These are phyloP conservation scores for Cladopsammia gracilis DNA, from an alignment of 64 coral and sea anemone genomes.

Conservation along the genomic window DNA sequence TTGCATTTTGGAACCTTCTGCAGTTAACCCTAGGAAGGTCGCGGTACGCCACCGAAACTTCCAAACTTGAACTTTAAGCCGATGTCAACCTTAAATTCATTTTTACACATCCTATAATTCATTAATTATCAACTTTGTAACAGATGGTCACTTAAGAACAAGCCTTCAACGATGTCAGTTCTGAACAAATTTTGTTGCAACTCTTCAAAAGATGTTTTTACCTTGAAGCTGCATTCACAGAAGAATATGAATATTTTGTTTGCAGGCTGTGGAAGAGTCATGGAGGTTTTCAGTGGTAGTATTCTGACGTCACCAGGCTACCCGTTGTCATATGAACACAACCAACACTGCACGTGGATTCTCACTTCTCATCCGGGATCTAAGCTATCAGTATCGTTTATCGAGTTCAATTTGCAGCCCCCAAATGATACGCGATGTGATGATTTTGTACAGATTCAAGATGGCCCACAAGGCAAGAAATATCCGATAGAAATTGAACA, in stretches of 20 bases:
- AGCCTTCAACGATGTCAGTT: too few relatives aligned
- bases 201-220: too few relatives aligned
- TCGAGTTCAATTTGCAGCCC: constrained; percentile 62
- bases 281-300: constrained; percentile 27
- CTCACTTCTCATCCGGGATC: constrained; percentile 11
- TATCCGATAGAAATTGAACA: neutral
- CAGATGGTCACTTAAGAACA: too few relatives aligned
- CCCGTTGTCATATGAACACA: constrained; percentile 52
- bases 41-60: too few relatives aligned
- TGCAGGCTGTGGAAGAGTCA: constrained; percentile 83
- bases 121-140: too few relatives aligned
- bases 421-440: constrained; percentile 51
- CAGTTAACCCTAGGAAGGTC: too few relatives aligned
- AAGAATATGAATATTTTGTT: neutral
- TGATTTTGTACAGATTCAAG: constrained; percentile 80
- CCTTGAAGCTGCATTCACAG: too few relatives aligned
- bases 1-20: too few relatives aligned
- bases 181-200: too few relatives aligned
- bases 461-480: constrained; percentile 76
- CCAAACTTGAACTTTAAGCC: too few relatives aligned
- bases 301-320: constrained; percentile 67
- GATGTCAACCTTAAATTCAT: too few relatives aligned
- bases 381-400: constrained; percentile 57
- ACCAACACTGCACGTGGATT: constrained; percentile 85
- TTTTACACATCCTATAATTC: too few relatives aligned